phyloP scores from a whole-genome alignment of 30 jellyfish, hydroid and myxozoan species.

The Morbakka virulenta region DNA sequence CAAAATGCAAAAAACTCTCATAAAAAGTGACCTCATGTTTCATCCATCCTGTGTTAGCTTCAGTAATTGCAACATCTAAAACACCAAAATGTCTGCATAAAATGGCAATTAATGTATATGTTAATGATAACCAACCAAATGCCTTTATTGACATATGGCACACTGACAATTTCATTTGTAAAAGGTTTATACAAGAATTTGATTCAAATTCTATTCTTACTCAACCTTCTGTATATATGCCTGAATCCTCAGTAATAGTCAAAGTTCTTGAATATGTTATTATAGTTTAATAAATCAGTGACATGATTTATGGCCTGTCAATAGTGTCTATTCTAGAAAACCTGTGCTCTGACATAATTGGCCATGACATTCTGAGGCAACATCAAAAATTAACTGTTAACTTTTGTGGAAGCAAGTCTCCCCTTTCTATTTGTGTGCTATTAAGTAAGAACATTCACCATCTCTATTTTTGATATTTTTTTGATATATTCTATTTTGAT shows the following conservation, averaged over 20 bases:
- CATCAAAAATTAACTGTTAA: neutral
- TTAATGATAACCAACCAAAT: neutral
- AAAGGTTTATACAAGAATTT: neutral
- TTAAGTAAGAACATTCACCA: too few relatives aligned
- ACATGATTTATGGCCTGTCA: neutral
- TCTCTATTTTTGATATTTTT: too few relatives aligned
- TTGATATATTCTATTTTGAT: too few relatives aligned
- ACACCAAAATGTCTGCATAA: neutral
- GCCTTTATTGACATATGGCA: conserved; percentile 38
- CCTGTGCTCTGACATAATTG: conserved; percentile 33
- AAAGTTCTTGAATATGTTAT: neutral
- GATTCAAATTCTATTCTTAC: neutral
- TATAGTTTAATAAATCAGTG: neutral
- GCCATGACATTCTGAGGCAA: conserved; percentile 34
- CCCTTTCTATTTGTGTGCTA: too few relatives aligned
- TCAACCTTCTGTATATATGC: conserved; percentile 16
- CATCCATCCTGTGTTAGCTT: neutral
- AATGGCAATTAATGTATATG: neutral
- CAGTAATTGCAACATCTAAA: neutral
- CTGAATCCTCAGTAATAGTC: conserved; percentile 10
- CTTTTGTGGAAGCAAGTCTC: too few relatives aligned
- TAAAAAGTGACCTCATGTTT: neutral
- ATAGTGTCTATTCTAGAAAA: neutral
- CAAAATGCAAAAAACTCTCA: too few relatives aligned
- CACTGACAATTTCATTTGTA: conserved; percentile 2